A percentile compares a stretch with the other conserved stretches of the same genome.
These are phyloP conservation scores for Paragorgia papillata DNA, from an alignment of 92 coral and sea anemone genomes.

Conservation along the genomic window DNA sequence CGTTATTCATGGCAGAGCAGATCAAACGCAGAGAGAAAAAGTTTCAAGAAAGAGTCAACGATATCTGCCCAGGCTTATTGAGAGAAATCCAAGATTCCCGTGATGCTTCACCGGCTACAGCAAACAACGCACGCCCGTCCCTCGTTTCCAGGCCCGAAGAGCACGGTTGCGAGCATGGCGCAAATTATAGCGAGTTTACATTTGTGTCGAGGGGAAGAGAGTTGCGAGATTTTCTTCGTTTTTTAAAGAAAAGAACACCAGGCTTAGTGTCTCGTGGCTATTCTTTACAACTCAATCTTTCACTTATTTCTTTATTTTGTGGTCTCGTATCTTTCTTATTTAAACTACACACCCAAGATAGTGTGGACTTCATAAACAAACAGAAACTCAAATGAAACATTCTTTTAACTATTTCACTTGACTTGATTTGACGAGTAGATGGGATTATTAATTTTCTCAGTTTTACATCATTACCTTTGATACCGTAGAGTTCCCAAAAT, in stretches of 20 bases:
- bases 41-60: slow-evolving; percentile 20
- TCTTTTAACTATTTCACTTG: too few relatives aligned
- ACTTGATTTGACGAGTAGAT: too few relatives aligned
- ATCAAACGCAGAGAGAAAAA: slow-evolving; percentile 22
- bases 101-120: too few relatives aligned
- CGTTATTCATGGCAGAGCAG: neutral
- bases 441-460: too few relatives aligned
- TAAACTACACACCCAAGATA: neutral
- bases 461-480: too few relatives aligned
- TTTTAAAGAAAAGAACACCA: slow-evolving; percentile 7
- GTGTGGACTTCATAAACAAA: neutral
- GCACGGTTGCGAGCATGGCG: too few relatives aligned
- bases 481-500: too few relatives aligned
- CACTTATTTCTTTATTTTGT: neutral
- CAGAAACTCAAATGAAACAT: neutral
- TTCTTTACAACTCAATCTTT: slow-evolving; percentile 13
- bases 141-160: too few relatives aligned
- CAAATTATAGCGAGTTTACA: too few relatives aligned
- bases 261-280: slow-evolving; percentile 28
- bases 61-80: slow-evolving; percentile 17
- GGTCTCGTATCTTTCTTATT: slow-evolving; percentile 10
- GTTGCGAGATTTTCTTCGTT: slow-evolving; percentile 19
- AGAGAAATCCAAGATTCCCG: neutral
- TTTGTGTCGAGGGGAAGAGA: slow-evolving; percentile 25
- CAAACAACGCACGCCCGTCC: too few relatives aligned